These are phyloP conservation scores for Drosophila sp. DNA, from an alignment of 1,140 invertebrate genomes.

Conservation along the genomic window DNA sequence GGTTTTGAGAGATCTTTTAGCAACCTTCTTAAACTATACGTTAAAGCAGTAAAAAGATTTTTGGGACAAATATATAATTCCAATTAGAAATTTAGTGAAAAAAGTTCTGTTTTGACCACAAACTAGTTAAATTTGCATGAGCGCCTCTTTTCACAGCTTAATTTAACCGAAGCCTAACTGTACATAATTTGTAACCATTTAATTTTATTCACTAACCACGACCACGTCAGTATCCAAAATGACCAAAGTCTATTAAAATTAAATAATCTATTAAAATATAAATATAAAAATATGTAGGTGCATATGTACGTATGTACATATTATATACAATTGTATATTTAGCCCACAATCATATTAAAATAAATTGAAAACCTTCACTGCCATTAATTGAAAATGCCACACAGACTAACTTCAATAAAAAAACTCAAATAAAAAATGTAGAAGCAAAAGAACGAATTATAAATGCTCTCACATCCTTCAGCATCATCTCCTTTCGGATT, in stretches of 20 bases:
- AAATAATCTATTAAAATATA: constrained; percentile 26
- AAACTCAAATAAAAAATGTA: constrained; percentile 1
- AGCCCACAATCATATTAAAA: constrained; percentile 30
- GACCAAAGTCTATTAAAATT: constrained; percentile 7
- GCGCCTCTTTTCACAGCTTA: not conserved
- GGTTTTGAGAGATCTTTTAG: too few species aligned
- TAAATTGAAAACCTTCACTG: constrained; percentile 35
- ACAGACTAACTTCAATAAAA: constrained; percentile 12
- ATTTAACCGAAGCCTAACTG: not conserved
- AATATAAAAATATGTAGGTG: constrained; percentile 11
- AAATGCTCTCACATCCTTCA: not conserved
- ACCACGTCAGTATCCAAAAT: not conserved
- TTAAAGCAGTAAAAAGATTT: too few species aligned
- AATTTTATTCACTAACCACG: constrained; percentile 2
- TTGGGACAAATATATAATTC: too few species aligned
- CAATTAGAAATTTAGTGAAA: not conserved
- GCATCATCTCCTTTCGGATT: too few species aligned
- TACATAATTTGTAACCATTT: not conserved
- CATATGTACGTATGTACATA: not conserved
- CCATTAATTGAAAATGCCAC: constrained; percentile 47
- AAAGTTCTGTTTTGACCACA: not conserved
- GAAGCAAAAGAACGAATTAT: not conserved
- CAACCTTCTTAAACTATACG: too few species aligned
- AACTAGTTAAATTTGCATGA: not conserved
- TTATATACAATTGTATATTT: constrained; percentile 18